Base-by-base conservation (phyloP, 2,888 invertebrate genomes). In the Liodrosophila aerea region DNA sequence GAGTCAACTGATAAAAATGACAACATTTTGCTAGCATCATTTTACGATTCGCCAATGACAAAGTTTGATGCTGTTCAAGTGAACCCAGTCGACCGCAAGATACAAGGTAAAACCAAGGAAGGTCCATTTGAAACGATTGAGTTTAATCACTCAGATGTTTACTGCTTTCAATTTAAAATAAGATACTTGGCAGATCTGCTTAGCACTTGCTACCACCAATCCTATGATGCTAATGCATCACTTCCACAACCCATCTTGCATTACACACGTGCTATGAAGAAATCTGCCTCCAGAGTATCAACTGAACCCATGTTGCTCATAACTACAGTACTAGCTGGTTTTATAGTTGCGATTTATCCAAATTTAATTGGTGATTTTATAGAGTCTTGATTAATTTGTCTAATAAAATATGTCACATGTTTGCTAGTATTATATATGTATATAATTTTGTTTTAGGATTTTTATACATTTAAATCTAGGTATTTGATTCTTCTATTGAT, bases 131-230 rank as follows among this genome's bases (percentile, higher is more conserved):
- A n/a, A 1, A 2, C 0, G 1, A 1, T 60, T 0, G 0, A 0
- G 0, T 39, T 61, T 3, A 0, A 0, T 0, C 51, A 66, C 9
- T 61, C 66, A 9, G 61, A 66, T 2, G 13, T 66, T 34, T 61
- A 66, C 7, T 66, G 66, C 5, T 44, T 65, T 0, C 13, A 36
- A 5, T n/a, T 2, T 4, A 16, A 13, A 0, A n/a, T 54, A 1
- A 43, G 46, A 0, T 66, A 61, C 34, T 4, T 66, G 0, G n/a
- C 15, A 15, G 34, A 66, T 12, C 33, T 66, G 1, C n/a, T 4
- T 3, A 18, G 2, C n/a, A 8, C 1, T 9, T 65, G 66, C 13
- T 2, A 0, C 2, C 1, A 4, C 0, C 1, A 0, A 0, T 0
- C 0, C 0, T 56, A 56, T 5, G 4, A 37, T 30, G 7, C 18